Base-by-base conservation (phyloP, 1,140 invertebrate genomes). In the Cyclina sinensis region DNA sequence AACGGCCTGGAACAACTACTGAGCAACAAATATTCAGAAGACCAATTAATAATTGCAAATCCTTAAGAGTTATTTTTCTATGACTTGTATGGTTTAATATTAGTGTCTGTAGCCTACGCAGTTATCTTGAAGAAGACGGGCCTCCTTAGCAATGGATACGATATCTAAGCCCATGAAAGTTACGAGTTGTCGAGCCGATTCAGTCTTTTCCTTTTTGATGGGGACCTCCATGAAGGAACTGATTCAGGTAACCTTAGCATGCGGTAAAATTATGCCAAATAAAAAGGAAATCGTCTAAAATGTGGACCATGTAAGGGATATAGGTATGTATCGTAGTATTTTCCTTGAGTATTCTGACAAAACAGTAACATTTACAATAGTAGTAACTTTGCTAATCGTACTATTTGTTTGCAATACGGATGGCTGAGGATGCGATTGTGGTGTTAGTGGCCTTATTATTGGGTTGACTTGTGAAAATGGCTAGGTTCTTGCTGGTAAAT, bases 41-140 rank as follows among this genome's bases (percentile, higher is more conserved):
- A 35, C 80, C 88, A 54, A 85, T 59, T 16, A 84, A 14, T n/a
- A 82, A 89, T 62, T 89, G 88, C 24, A 80, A 37, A 27, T 89
- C 27, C 3, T 48, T 39, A 2, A 86, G 21, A 21, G 62, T 57
- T 37, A 46, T 59, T 51, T 85, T 43, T n/a, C n/a, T 43, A 7
- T 18, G 3, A 27, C 16, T 5, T 18, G 12, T n/a, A 79, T 16
- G 18, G 7, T 12, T 3, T 5, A 1, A 7, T 24, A 82, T 30
- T 0, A 48, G 16, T 43, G 24, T 2, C 11, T 30, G 4, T 0
- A 82, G 51, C 18, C 65, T 82, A 3, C 0, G n/a, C 11, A 82
- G 39, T 62, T 62, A 24, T 62, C 68, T 1, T 2, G 11, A 1
- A 35, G 68, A 3, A 73, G 35, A 5, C 39, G 30, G n/a, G 68